Base-by-base conservation (phyloP, 2,797 vertebrate species). In the Nyctalus aviator region DNA sequence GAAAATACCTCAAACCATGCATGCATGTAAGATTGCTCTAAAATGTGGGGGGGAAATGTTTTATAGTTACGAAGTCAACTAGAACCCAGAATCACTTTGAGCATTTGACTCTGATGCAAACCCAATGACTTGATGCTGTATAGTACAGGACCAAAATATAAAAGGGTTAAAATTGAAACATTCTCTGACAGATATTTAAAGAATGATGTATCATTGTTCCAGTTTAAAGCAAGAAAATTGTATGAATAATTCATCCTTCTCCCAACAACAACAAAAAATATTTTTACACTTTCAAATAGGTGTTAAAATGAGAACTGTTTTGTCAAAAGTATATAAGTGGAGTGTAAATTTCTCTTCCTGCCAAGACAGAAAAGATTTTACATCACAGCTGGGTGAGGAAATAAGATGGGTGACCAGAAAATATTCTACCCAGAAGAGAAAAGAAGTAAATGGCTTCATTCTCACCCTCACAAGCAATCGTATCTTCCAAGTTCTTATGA, bases 221-320 rank as follows among this genome's bases (percentile, higher is more conserved):
- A 20, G 27, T 50, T 94, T 77, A 95, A 95, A 95, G 89, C 37
- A 96, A 96, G 75, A 96, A 97, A 95, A 95, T 87, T 83, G 41
- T 95, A 95, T 96, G 93, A 93, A 95, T 96, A 94, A 88, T 85
- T 92, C 96, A 97, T 95, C 8, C 78, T 53, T 69, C 84, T 55
- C 30, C 21, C 91, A 92, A 85, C 35, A 94, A 93, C 37, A 93
- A 71, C 48, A 89, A 62, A 97, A 97, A 96, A 85, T 79, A 1
- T 93, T 95, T 97, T 97, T 96, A 94, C 93, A 94, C 95, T 97
- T 98, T 96, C 78, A 97, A 97, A 93, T 77, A 97, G 86, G 94
- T 96, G 96, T 96, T 92, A 98, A 97, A 97, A 84, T 75, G 91
- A 92, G 79, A 97, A 94, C 59, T 92, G 85, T 1, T 18, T 21